Percentiles rank a stretch among this genome's conserved stretches.
These are phyloP conservation scores for Pedicia rivosa DNA, from an alignment of 2,888 invertebrate species.

Conservation along the genomic window DNA sequence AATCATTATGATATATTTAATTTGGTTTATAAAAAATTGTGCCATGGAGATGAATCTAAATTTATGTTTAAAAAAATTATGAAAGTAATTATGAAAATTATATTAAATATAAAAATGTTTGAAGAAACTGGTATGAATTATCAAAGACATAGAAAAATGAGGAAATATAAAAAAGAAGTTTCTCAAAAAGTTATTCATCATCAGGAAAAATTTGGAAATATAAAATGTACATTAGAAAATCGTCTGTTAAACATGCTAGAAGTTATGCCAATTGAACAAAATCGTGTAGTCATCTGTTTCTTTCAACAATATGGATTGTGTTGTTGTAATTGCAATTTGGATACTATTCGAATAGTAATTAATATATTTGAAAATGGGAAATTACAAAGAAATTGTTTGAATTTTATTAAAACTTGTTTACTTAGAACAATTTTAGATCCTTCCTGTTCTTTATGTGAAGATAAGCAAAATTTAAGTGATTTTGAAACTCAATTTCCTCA, in stretches of 20 bases:
- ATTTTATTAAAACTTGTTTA: conserved; percentile 20
- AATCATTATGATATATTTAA: background rate
- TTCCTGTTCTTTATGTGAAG: background rate
- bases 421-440: conserved; percentile 16
- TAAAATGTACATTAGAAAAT: conserved; percentile 25
- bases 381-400: conserved; percentile 21
- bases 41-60: too few relatives aligned
- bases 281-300: conserved; percentile 20
- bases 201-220: background rate
- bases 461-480: conserved; percentile 3
- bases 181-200: background rate
- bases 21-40: too few relatives aligned
- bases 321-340: conserved; percentile 24
- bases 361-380: conserved; percentile 19
- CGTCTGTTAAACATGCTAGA: conserved; percentile 21
- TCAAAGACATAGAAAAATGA: background rate
- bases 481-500: conserved; percentile 4
- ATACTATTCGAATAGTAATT: conserved; percentile 19
- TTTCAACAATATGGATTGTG: conserved; percentile 23
- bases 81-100: conserved; percentile 3
- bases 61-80: conserved; percentile 5
- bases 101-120: conserved; percentile 1
- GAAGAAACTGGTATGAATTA: background rate
- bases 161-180: background rate
- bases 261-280: conserved; percentile 16